Conservation (phyloP, 2,888 invertebrate genomes). For the Sarcophaga caerulescens region DNA sequence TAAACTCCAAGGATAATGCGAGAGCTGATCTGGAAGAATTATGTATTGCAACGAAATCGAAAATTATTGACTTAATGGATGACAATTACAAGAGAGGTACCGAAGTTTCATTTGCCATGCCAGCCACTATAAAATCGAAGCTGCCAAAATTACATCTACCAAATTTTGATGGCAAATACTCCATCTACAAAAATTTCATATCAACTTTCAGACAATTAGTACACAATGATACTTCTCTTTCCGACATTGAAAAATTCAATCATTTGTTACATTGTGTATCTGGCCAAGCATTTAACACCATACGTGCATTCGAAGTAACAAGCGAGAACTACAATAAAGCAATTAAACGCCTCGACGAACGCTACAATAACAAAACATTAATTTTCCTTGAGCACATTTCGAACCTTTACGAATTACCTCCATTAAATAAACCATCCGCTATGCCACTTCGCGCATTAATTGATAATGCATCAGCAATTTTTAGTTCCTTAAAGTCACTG, state of each 20-base stretch:
- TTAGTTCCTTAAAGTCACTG: constrained; percentile 46
- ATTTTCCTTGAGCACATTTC: constrained; percentile 50
- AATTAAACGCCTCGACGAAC: constrained; percentile 28
- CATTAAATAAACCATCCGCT: constrained; percentile 24
- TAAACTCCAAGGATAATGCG: no score
- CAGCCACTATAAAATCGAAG: not conserved
- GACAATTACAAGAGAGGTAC: not conserved
- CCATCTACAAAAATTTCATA: constrained; percentile 17
- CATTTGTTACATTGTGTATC: constrained; percentile 42
- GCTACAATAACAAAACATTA: constrained; percentile 43
- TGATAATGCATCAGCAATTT: constrained; percentile 47
- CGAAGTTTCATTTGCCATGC: not conserved
- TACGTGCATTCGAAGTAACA: constrained; percentile 38
- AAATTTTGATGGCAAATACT: constrained; percentile 19
- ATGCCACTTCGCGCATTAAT: constrained; percentile 37
- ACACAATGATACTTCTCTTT: constrained; percentile 2
- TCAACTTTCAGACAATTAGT: constrained; percentile 8
- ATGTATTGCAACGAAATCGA: not conserved
- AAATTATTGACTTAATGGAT: not conserved
- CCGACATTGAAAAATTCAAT: constrained; percentile 42
- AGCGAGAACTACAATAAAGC: constrained; percentile 46
- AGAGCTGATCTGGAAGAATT: not conserved
- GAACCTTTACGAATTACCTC: constrained; percentile 38
- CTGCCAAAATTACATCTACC: not conserved
- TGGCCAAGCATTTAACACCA: constrained; percentile 49